phyloP scores from a whole-genome alignment of 2,888 invertebrate species.

The Elmis aenea region DNA sequence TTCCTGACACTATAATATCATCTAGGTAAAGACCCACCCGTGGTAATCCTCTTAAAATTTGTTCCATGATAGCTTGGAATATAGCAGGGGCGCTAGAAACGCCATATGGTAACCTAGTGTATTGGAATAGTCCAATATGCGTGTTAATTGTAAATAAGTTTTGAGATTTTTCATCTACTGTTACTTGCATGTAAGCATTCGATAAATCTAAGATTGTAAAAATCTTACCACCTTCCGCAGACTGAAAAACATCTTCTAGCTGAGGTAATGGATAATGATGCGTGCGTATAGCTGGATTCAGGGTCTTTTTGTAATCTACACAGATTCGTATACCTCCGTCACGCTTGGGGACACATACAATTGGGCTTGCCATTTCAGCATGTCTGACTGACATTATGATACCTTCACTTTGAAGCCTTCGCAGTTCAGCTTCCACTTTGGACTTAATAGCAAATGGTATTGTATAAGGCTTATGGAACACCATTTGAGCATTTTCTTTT shows the following conservation, averaged over 20 bases:
- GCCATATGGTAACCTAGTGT: slow-evolving; percentile 27
- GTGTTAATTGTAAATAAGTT: slow-evolving; percentile 28
- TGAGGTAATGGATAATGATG: slow-evolving; percentile 32
- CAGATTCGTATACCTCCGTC: slow-evolving; percentile 31
- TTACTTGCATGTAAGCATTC: slow-evolving; percentile 29
- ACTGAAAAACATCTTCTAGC: slow-evolving; percentile 31
- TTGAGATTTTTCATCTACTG: slow-evolving; percentile 21
- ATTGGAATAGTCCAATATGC: slow-evolving; percentile 26
- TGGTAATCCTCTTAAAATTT: slow-evolving; percentile 9
- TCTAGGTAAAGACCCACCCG: slow-evolving; percentile 20
- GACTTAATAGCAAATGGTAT: slow-evolving; percentile 15
- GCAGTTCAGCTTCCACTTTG: slow-evolving; percentile 16
- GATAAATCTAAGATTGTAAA: slow-evolving; percentile 28
- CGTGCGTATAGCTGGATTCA: slow-evolving; percentile 25
- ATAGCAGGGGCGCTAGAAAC: slow-evolving; percentile 26
- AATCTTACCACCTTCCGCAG: slow-evolving; percentile 23
- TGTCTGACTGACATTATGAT: slow-evolving; percentile 17
- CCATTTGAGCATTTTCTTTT: no score
- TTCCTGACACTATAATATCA: slow-evolving; percentile 23
- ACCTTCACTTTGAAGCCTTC: slow-evolving; percentile 16
- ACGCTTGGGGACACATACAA: no score
- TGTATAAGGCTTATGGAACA: slow-evolving; percentile 11
- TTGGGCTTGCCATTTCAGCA: slow-evolving; percentile 19
- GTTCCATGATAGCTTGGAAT: slow-evolving; percentile 20
- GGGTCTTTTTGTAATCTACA: slow-evolving; percentile 32